These are phyloP conservation scores for Cryptotis parvus DNA, from an alignment of 2,113 vertebrate species.

Conservation along the genomic window DNA sequence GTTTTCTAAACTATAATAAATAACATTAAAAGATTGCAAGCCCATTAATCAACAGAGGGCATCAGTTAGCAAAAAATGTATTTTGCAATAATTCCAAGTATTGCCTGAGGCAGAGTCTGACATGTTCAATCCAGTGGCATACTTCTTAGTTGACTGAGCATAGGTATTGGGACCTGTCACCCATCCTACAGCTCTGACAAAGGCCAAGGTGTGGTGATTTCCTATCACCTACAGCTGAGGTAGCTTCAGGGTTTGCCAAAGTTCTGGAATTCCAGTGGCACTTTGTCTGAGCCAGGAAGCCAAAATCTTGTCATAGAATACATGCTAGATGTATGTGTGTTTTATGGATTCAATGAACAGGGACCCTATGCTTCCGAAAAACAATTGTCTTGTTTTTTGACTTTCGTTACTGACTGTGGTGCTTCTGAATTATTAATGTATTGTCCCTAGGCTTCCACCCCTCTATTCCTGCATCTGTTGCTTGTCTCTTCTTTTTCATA, in stretches of 20 bases:
- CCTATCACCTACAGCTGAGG: not conserved
- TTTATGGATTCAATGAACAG: not conserved
- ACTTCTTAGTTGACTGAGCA: not conserved
- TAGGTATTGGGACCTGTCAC: not conserved
- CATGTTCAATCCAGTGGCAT: not conserved
- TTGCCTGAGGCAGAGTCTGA: not conserved
- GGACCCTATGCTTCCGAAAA: not conserved
- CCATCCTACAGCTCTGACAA: not conserved
- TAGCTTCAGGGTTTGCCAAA: not conserved
- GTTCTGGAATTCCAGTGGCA: not conserved
- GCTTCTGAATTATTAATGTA: constrained; percentile 46
- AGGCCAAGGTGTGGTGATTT: not conserved
- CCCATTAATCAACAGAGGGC: not conserved
- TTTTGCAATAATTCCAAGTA: not conserved
- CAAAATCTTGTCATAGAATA: not conserved
- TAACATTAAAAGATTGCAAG: not conserved
- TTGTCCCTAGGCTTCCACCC: constrained; percentile 12
- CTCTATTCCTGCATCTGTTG: not conserved
- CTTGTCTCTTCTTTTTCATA: constrained; percentile 42
- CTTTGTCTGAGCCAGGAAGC: not conserved
- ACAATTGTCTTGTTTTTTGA: not conserved
- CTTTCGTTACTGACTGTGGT: not conserved
- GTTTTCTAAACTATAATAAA: no score
- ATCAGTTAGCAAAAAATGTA: not conserved
- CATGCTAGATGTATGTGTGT: not conserved